Evolutionary conservation across 2,888 invertebrate genomes (phyloP), one percentile per base, ranked within the genome.

Genomic region (Sarcophaga carnaria): DNA sequence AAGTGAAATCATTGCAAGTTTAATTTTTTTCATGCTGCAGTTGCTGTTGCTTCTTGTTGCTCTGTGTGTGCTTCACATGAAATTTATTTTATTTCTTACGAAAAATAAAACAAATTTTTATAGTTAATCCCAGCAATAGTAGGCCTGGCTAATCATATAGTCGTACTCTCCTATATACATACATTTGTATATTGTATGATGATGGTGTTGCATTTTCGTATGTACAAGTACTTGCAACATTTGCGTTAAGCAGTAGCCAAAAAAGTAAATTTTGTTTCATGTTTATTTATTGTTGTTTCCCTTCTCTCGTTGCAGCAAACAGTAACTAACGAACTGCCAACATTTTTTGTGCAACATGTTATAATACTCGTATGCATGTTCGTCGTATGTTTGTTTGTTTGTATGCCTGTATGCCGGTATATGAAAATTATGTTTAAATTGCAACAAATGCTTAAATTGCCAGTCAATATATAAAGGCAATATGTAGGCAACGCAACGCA

Each of bases 361-460:
- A 63, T 60, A 76, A 37, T 59, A 54, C 54, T 54, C 67, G 80
- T 80, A 71, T 77, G 80, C 71, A 80, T 75, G 74, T 59, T n/a
- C 10, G 6, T 2, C 5, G 12, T 49, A 49, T 10, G 11, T 49
- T 3, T 49, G 14, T 10, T 10, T 49, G 49, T 14, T 20, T 22
- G 22, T 25, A 11, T n/a, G 27, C n/a, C 47, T 11, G 25, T 37
- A 8, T 20, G 12, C 12, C 37, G 14, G 47, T 69, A 72, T 81
- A 81, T 71, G 84, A 87, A 87, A 87, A 84, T 87, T 87, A 84
- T 87, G 84, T 84, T 84, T 87, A 79, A 87, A 84, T 84, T 84
- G 81, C 81, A 87, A 82, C 84, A 84, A 54, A 79, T 79, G 66
- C 87, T 87, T 84, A 87, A 87, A 87, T 87, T 87, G 87, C 81